These are phyloP conservation scores for Crocallis elinguaria DNA, from an alignment of 2,888 invertebrate genomes.

Conservation along the genomic window DNA sequence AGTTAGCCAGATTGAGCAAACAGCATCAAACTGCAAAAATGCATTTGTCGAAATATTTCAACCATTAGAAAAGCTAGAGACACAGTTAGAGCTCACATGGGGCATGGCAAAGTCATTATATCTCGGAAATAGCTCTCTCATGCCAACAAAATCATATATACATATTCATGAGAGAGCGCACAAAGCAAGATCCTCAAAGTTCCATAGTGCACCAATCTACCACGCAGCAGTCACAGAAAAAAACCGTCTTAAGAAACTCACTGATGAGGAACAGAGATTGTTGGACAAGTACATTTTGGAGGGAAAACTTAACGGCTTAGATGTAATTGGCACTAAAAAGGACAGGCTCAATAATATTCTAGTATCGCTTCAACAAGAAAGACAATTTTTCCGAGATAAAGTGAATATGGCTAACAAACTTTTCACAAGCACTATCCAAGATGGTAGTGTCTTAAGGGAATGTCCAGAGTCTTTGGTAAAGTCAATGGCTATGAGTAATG, in stretches of 20 bases:
- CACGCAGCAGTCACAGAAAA: slow-evolving; percentile 86
- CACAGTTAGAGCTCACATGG: slow-evolving; percentile 93
- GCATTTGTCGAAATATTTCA: slow-evolving; percentile 88
- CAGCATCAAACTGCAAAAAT: slow-evolving; percentile 76
- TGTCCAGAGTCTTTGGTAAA: slow-evolving; percentile 89
- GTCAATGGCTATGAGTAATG: slow-evolving; percentile 86
- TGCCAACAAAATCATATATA: slow-evolving; percentile 91
- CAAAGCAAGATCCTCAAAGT: slow-evolving; percentile 90
- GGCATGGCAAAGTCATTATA: slow-evolving; percentile 94
- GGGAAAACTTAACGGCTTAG: slow-evolving; percentile 92
- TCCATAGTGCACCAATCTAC: slow-evolving; percentile 88
- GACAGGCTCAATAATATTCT: slow-evolving; percentile 75
- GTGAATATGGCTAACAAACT: slow-evolving; percentile 86
- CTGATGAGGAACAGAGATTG: slow-evolving; percentile 88
- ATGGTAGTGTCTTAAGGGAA: slow-evolving; percentile 87
- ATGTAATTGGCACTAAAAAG: slow-evolving; percentile 83
- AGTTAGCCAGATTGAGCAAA: slow-evolving; percentile 87
- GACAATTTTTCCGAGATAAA: slow-evolving; percentile 87
- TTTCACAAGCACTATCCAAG: slow-evolving; percentile 88
- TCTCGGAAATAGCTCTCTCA: slow-evolving; percentile 90
- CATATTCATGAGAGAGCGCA: slow-evolving; percentile 92
- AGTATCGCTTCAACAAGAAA: slow-evolving; percentile 83
- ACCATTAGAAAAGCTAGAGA: slow-evolving; percentile 89
- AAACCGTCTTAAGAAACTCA: slow-evolving; percentile 70
- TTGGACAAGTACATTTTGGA: slow-evolving; percentile 92